Conservation (phyloP, 2,113 vertebrate genomes). For the Lophura nycthemera region DNA sequence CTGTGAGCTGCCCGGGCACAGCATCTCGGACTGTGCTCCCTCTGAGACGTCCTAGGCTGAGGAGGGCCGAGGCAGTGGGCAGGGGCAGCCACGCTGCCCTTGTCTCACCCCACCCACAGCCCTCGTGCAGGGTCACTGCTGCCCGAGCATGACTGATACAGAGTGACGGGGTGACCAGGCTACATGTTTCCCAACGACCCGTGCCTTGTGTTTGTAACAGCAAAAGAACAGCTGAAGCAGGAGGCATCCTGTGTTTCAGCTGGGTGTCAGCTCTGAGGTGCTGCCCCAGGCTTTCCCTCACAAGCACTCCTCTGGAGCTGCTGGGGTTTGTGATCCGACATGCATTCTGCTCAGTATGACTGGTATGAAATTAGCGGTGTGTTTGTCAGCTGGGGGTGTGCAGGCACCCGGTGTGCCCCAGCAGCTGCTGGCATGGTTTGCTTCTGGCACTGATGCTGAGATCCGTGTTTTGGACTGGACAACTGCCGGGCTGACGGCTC, state of each 20-base stretch:
- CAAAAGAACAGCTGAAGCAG: neutral
- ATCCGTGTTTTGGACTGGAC: neutral
- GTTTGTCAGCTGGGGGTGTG: neutral
- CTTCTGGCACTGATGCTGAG: neutral
- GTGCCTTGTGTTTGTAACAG: neutral
- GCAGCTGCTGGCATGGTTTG: neutral
- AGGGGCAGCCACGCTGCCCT: neutral
- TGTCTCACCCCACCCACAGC: neutral
- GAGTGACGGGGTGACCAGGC: neutral
- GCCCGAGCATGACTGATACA: no score
- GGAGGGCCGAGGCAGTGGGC: no score
- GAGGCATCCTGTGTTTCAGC: neutral
- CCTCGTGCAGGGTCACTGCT: neutral
- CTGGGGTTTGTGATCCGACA: neutral
- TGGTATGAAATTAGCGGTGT: neutral
- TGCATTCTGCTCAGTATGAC: neutral
- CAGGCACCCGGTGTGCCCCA: neutral
- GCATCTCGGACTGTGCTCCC: neutral
- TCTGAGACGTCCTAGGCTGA: no score
- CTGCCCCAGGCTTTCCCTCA: neutral
- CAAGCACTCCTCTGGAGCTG: accelerated
- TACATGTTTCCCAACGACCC: neutral
- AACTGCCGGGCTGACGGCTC: neutral
- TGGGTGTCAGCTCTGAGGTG: neutral
- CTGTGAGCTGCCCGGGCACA: no score